Base-by-base conservation (phyloP, 2,888 invertebrate species). In the Azorinus chamasolen region DNA sequence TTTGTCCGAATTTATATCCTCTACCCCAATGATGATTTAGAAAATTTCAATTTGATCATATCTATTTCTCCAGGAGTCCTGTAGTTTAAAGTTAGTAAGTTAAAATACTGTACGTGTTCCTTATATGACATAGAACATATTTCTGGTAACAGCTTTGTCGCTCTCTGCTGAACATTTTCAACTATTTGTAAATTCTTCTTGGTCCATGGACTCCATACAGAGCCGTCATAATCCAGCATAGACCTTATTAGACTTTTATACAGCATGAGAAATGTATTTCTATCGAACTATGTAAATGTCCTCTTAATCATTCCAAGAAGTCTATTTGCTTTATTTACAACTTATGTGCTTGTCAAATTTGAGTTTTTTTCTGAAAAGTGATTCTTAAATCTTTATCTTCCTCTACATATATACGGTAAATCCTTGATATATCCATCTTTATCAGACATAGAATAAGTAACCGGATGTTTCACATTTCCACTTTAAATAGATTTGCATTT, bases 271-370 rank as follows among this genome's bases (percentile, higher is more conserved):
- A 54, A 22, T 10, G 32, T 37, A 18, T 54, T 20, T 54, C 20
- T 22, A 37, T 32, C 39, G 4, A 54, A 12, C 20, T 37, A 54
- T 5, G 54, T 39, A n/a, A 54, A 54, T 8, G 54, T 6, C 2
- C 54, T n/a, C 39, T 54, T 54, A 18, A 54, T 54, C 5, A 54
- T 14, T 10, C 54, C 54, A 18, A 54, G 39, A 25, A 54, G n/a
- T 54, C 54, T 1, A 20, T 37, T 54, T 37, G 54, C 54, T 54
- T 39, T 8, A 18, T 27, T 54, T 5, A 37, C 20, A 12, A 8
- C 54, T 14, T 12, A 48, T 37, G 39, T 54, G 54, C 18, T 37
- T 37, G n/a, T 54, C 39, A 37, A 54, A 37, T n/a, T 54, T 32
- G 8, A 54, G 18, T n/a, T 37, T 54, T 37, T 1, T 54, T 16